Base-by-base conservation (phyloP, 2,888 invertebrate genomes). In the Helobdella robusta region DNA sequence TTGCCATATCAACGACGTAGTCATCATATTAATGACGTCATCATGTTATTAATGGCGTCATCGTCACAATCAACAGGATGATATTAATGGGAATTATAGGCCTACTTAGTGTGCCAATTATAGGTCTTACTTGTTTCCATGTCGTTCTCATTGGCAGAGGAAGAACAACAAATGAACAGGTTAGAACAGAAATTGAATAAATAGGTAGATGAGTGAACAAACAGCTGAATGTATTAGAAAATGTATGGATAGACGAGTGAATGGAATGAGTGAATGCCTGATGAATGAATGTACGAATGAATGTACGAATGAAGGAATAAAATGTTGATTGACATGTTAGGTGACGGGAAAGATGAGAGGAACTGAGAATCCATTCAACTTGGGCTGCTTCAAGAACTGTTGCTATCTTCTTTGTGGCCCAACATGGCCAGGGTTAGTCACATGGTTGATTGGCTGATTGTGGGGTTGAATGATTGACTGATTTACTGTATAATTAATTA, bases 311-410 rank as follows among this genome's bases (percentile, higher is more conserved):
- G 8, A 11, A 15, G n/a, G 8, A 11, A n/a, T 11, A 18, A 23
- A 11, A 11, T 52, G 8, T n/a, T 52, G 25, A 25, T 58, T 36
- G 32, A 50, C n/a, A 67, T 69, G 73, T 25, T 72, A 83, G 83
- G 97, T 98, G 69, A 98, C 98, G 20, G 95, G 95, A 66, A 97
- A 97, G 83, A 98, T 97, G 83, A 91, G 93, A 77, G 93, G 93
- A 65, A 97, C 94, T 46, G 93, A 91, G 81, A 98, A 98, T 84
- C 98, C 98, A 64, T 98, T 97, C 83, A 93, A 92, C 3, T 84
- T 87, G 76, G 95, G 95, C 35, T 97, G 94, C 80, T 88, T 89
- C 85, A 85, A 87, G 77, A 98, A 98, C 81, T 93, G 94, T 82
- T 89, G 89, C 80, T 89, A 91, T 78, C 87, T 91, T 70, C 87